These are phyloP conservation scores for Hypanus sabinus DNA, from an alignment of 2,113 vertebrate genomes.

Conservation along the genomic window DNA sequence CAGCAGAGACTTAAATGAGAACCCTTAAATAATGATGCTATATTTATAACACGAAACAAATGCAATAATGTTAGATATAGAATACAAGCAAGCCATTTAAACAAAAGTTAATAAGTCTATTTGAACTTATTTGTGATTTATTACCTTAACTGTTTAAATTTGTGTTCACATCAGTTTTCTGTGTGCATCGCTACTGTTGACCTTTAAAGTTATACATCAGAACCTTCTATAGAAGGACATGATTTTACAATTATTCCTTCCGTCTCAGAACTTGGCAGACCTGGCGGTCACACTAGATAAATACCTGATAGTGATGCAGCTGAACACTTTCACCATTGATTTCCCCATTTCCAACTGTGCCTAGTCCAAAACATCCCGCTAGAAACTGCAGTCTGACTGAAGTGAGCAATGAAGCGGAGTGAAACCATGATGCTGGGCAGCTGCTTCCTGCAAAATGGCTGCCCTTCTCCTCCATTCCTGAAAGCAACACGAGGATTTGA, in stretches of 20 bases:
- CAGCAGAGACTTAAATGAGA: too few species aligned
- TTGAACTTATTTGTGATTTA: background rate
- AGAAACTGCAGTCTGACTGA: constrained; percentile 92
- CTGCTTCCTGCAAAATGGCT: constrained; percentile 57
- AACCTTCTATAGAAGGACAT: background rate
- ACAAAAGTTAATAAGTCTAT: background rate
- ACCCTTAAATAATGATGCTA: background rate
- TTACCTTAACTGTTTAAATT: background rate
- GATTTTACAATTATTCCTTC: background rate
- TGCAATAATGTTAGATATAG: background rate
- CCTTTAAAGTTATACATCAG: background rate
- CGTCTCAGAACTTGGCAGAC: background rate
- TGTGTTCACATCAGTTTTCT: background rate
- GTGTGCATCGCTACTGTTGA: too few species aligned
- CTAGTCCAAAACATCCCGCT: constrained; percentile 89
- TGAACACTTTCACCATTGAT: constrained; percentile 82
- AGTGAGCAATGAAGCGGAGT: constrained; percentile 81
- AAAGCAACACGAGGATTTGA: constrained; percentile 87
- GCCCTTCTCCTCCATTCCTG: constrained; percentile 94
- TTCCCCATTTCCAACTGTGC: constrained; percentile 71
- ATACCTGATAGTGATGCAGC: constrained; percentile 91
- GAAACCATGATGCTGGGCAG: constrained; percentile 64
- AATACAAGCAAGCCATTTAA: background rate
- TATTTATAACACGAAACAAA: background rate
- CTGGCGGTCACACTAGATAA: background rate